Base-by-base conservation (phyloP, 2,797 vertebrate genomes). In the Ceryle rudis region DNA sequence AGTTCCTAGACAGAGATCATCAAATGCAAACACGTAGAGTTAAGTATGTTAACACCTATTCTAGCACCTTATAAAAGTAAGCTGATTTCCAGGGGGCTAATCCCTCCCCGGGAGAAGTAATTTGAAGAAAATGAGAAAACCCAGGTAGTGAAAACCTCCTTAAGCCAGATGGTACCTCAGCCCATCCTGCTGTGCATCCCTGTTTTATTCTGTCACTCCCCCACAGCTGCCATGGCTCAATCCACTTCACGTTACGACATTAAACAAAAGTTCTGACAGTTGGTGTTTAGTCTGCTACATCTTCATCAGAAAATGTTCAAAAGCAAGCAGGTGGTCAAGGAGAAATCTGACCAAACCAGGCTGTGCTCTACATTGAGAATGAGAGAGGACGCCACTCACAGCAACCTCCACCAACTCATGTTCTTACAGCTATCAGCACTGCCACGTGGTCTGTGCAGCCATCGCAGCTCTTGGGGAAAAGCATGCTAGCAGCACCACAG, bases 121-220 rank as follows among this genome's bases (percentile, higher is more conserved):
- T 67, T 20, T 73, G 65, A 49, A 77, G 47, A 82, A 83, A 89
- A 91, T 60, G 47, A 71, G 90, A 80, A 92, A 80, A 83, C 9
- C 5, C 55, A 92, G 75, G 81, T 44, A 85, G 66, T 29, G 35
- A 79, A 70, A 78, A 82, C 6, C 3, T 47, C 19, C 44, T 75
- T 54, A 90, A 79, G 61, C 52, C 92, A 92, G 85, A 90, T 81
- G 87, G 86, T 72, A 58, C 25, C 3, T 35, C 49, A 86, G 60
- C 28, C 83, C 79, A 57, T 46, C 84, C 60, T 71, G 75, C 94
- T 89, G 89, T 77, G 87, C 81, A 77, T 89, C 85, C 71, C 72
- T 87, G 72, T 74, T 92, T 86, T 94, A 75, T 78, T 93, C 86
- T 89, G 71, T 89, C 93, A 74, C 57, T 79, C 42, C 81, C 73